Evolutionary conservation across 2,888 invertebrate genomes (phyloP), one percentile per base, ranked within the genome.

Genomic region (Volucella inanis): DNA sequence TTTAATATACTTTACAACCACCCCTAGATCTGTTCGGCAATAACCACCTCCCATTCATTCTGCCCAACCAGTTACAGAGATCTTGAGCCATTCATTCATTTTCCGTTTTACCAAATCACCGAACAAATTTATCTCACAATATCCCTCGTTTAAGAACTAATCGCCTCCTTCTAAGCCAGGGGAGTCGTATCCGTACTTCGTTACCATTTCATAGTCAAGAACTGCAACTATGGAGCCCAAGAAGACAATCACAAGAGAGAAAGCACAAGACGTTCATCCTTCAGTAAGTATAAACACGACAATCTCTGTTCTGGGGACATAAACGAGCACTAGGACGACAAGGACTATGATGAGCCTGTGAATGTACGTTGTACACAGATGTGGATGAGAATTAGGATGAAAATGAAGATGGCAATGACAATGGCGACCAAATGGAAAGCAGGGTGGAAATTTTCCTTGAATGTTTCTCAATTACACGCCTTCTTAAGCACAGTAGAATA

Each of bases 401-500:
- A 12, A 39, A 47, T 47, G 15, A 39, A 38, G 11, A 71, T 50
- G 61, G 55, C 71, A 59, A 67, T 39, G 59, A 52, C 65, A 82
- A 68, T 78, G 70, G 68, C 68, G 47, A 83, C 64, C 75, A 70
- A 84, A 74, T 64, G 47, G 57, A 78, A 75, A 52, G 52, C 38
- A 65, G 83, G 79, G 83, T 91, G 91, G 91, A 91, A 91, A 91
- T 90, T 90, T 91, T 91, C 91, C 91, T 91, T 91, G 92, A 92
- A 92, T 92, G 92, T 92, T 92, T 92, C 84, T 79, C 92, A 92
- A 92, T 92, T 92, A 92, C 92, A 92, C 92, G 92, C 92, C 92
- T 92, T 92, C 92, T 92, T 92, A 92, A 91, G 90, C 92, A 92
- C 91, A 91, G 90, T 89, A 90, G 76, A 49, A 84, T 75, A 84